Evolutionary conservation across 2,113 vertebrate genomes (phyloP), one percentile per base, ranked within the genome.

Genomic region (Ceratotherium simum): DNA sequence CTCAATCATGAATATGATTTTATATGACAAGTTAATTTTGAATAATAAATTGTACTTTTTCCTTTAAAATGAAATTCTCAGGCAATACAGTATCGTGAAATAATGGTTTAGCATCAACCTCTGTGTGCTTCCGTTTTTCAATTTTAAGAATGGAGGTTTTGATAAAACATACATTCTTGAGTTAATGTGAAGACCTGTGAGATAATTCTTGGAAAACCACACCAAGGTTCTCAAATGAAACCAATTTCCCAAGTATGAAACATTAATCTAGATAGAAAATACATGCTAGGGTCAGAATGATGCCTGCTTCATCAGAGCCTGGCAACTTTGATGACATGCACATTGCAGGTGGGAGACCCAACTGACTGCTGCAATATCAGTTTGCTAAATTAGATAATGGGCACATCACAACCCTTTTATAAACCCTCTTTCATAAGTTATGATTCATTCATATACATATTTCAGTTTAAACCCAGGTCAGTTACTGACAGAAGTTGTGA

Each of bases 401-500:
- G 76, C n/a, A 65, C 0, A 16, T 27, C 12, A 29, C 33, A 48
- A 69, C 23, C 87, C 80, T 90, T 51, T 87, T 39, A 84, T 78
- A 93, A 92, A 42, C 6, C 0, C 56, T 65, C 27, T 31, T 84
- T 95, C 87, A 92, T 91, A 95, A 96, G 33, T 87, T 87, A 73
- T 29, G 42, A 93, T 46, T 80, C 65, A 84, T 29, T 85, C 33
- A 84, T 46, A 84, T 2, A 70, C 39, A 56, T 51, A 58, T 96
- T 95, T 81, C 36, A 29, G 29, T 93, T 96, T 87, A 80, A 39
- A 64, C 42, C 13, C 48, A 96, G 46, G 25, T 65, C 76, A 92
- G 23, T 69, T 95, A 87, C 42, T 69, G 97, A 97, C 5, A 80
- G 3, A 60, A 97, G 60, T 56, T 94, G 95, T 86, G 51, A 65